Evolutionary conservation across 2,113 vertebrate genomes (phyloP).

Genomic region (Brachionichthys hirsutus): DNA sequence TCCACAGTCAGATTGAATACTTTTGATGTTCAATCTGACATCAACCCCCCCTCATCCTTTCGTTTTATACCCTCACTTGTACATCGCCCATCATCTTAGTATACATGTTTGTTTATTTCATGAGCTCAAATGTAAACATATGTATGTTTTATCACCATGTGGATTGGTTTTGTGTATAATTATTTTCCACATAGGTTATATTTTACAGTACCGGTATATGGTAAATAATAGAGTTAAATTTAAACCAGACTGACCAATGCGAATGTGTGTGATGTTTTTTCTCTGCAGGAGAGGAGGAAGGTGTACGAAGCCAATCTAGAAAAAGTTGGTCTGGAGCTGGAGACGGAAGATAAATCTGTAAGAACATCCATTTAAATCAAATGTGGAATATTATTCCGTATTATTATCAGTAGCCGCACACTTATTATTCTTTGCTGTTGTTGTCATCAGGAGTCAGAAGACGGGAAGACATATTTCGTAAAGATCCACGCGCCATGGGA

Average conservation of each 20-base stretch:
- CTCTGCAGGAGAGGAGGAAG: constrained; percentile 85
- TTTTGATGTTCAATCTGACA: too few species aligned
- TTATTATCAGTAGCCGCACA: not conserved
- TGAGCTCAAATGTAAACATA: too few species aligned
- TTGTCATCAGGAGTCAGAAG: constrained; percentile 86
- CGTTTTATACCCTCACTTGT: too few species aligned
- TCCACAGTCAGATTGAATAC: too few species aligned
- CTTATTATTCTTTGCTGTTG: not conserved
- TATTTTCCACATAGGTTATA: too few species aligned
- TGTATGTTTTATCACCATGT: too few species aligned
- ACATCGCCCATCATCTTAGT: too few species aligned
- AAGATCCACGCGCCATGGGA: constrained; percentile 98
- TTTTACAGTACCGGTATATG: not conserved
- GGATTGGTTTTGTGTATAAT: too few species aligned
- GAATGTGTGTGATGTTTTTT: constrained; percentile 5
- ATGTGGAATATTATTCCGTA: not conserved
- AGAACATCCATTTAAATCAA: constrained; percentile 20
- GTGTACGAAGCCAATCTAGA: constrained; percentile 86
- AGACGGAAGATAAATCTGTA: constrained; percentile 92
- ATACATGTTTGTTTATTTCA: too few species aligned
- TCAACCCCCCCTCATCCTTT: too few species aligned
- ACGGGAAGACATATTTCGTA: constrained; percentile 88
- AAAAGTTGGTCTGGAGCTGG: constrained; percentile 90
- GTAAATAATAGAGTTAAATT: not conserved
- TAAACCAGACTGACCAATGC: not conserved